phyloP scores from a whole-genome alignment of 2,888 invertebrate species.

The Stenchaetothrips biformis region DNA sequence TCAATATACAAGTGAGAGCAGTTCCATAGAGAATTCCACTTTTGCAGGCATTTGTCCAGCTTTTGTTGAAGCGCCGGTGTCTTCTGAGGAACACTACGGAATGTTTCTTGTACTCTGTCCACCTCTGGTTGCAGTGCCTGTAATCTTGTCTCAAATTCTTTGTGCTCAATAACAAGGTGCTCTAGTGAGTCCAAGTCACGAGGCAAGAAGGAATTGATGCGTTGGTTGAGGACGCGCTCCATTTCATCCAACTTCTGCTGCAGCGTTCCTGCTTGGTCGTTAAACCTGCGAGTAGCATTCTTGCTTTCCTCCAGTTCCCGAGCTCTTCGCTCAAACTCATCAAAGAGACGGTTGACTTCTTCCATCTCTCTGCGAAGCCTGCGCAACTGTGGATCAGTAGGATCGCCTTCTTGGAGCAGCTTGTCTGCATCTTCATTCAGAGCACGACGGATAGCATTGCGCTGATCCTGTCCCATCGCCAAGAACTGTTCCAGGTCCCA shows the following conservation, averaged over 20 bases:
- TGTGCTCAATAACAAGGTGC: slow-evolving; percentile 77
- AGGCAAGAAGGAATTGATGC: slow-evolving; percentile 79
- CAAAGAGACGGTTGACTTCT: slow-evolving; percentile 89
- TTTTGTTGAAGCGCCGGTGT: slow-evolving; percentile 88
- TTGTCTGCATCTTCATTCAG: slow-evolving; percentile 97
- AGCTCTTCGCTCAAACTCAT: slow-evolving; percentile 85
- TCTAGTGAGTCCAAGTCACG: slow-evolving; percentile 84
- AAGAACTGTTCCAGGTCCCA: slow-evolving; percentile 81
- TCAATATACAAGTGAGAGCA: slow-evolving; percentile 82
- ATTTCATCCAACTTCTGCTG: slow-evolving; percentile 80
- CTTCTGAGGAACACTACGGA: slow-evolving; percentile 69
- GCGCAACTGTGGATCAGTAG: slow-evolving; percentile 86
- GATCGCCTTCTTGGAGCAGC: slow-evolving; percentile 90
- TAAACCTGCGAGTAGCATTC: slow-evolving; percentile 79
- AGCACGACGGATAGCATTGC: slow-evolving; percentile 89
- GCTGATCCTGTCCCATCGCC: slow-evolving; percentile 92
- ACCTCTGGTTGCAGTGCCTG: slow-evolving; percentile 62
- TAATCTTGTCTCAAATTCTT: slow-evolving; percentile 80
- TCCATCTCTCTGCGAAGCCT: slow-evolving; percentile 87
- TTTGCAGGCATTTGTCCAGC: slow-evolving; percentile 79
- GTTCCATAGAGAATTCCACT: slow-evolving; percentile 90
- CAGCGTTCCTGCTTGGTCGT: slow-evolving; percentile 68
- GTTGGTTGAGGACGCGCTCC: slow-evolving; percentile 75
- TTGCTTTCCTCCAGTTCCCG: slow-evolving; percentile 85
- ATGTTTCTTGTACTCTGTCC: slow-evolving; percentile 65